A percentile compares a stretch with the other conserved stretches of the same genome.
phyloP scores from a whole-genome alignment of 2,797 vertebrate species.

The Crax fasciolata region DNA sequence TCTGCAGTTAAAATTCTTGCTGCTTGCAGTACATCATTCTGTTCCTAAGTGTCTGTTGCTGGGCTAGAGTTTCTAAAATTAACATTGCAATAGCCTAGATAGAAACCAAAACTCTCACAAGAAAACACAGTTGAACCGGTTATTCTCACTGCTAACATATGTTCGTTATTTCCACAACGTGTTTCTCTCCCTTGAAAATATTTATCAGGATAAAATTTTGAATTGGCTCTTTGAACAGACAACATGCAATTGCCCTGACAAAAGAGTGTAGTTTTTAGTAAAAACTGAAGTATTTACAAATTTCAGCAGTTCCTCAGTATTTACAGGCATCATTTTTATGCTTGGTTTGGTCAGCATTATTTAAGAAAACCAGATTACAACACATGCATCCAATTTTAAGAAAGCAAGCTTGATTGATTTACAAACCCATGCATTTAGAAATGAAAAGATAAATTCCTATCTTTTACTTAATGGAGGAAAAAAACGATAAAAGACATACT shows the following conservation, averaged over 20 bases:
- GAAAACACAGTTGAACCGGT: slow-evolving; percentile 41
- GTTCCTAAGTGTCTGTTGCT: slow-evolving; percentile 64
- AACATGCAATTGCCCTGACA: slow-evolving; percentile 6
- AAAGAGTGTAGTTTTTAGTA: background rate
- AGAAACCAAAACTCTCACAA: slow-evolving; percentile 6
- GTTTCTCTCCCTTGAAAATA: slow-evolving; percentile 48
- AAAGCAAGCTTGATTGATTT: background rate
- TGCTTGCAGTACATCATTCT: slow-evolving; percentile 59
- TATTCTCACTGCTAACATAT: slow-evolving; percentile 38
- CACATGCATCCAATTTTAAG: background rate
- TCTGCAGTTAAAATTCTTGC: slow-evolving; percentile 46
- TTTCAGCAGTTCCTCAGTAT: slow-evolving; percentile 18
- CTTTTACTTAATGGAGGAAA: background rate
- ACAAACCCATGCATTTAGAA: background rate
- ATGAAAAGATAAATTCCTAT: background rate
- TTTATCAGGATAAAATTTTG: slow-evolving; percentile 43
- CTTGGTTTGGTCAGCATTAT: background rate
- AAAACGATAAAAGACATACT: background rate
- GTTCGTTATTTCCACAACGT: background rate
- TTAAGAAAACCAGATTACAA: slow-evolving; percentile 8
- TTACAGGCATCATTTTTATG: background rate
- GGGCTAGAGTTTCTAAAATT: slow-evolving; percentile 70
- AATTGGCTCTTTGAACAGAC: slow-evolving; percentile 31
- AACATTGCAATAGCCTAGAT: slow-evolving; percentile 54
- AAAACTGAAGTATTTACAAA: slow-evolving; percentile 29